Evolutionary conservation across 1,140 invertebrate species (phyloP).

Genomic region (Hylaeus anthracinus): DNA sequence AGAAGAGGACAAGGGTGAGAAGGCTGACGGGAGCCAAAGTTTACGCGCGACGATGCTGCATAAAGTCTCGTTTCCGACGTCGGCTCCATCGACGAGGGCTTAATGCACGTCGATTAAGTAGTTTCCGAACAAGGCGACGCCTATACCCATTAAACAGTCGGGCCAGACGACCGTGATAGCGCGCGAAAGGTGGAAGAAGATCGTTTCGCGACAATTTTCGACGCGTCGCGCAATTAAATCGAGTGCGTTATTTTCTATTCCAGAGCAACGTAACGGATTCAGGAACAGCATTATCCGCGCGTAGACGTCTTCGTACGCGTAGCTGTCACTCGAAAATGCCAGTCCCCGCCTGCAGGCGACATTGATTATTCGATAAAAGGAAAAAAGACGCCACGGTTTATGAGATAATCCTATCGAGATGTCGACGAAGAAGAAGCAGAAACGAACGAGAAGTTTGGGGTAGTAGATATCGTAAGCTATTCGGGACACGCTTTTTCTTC

Average conservation of each 20-base stretch:
- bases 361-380: slow-evolving; percentile 68
- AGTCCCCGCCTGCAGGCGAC: slow-evolving; percentile 56
- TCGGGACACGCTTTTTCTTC: slow-evolving; percentile 63
- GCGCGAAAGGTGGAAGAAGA: neutral
- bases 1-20: slow-evolving; percentile 15
- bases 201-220: neutral
- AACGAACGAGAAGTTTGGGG: slow-evolving; percentile 20
- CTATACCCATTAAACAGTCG: neutral
- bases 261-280: neutral
- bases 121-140: neutral
- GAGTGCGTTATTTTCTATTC: neutral
- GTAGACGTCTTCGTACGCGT: neutral
- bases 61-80: neutral
- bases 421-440: slow-evolving; percentile 34
- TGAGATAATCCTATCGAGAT: slow-evolving; percentile 64
- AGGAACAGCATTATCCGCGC: neutral
- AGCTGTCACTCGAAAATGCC: slow-evolving; percentile 46
- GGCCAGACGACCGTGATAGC: neutral
- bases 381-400: slow-evolving; percentile 63
- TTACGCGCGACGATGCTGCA: slow-evolving; percentile 7
- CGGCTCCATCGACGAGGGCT: neutral
- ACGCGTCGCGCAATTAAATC: neutral
- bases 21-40: slow-evolving; percentile 20
- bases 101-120: slow-evolving; percentile 15
- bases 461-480: slow-evolving; percentile 68